Evolutionary conservation across 2,888 invertebrate genomes (phyloP), one percentile per base, ranked within the genome.

Genomic region (Perdita meconis): DNA sequence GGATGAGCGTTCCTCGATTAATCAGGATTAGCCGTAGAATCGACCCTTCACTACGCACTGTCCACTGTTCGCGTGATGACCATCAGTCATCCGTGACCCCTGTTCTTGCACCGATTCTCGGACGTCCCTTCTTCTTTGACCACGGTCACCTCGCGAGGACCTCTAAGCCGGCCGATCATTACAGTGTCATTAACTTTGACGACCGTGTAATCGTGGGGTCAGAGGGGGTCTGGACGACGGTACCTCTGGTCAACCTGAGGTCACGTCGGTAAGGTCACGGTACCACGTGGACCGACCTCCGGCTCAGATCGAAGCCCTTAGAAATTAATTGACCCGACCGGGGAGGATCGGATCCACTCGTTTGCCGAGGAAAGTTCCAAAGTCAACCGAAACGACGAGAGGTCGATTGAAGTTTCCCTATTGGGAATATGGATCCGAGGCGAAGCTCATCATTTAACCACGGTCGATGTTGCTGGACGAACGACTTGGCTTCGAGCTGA

Each of bases 161-260:
- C 82, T 83, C 77, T 82, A 83, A 85, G 83, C 86, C 83, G 83
- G 82, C 77, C 86, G 79, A 89, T 90, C 90, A 89, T 90, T 89
- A 89, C 87, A 79, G 84, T 87, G 89, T 89, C 90, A 89, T 90
- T 90, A 90, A 87, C 79, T 88, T 90, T 88, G 90, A 90, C 87
- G 89, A 87, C 86, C 89, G 86, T 90, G 85, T 89, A 89, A 90
- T 90, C 87, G 76, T 75, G 68, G 73, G 86, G 87, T 86, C 83
- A 80, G 63, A 73, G 81, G 73, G 63, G n/a, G n/a, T n/a, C n/a
- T 50, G 73, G 70, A 50, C 80, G 64, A 80, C 71, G n/a, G 85
- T 80, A 78, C 77, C 80, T 81, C 13, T 64, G 67, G 56, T 65
- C 63, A 80, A 85, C 74, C 71, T 40, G 64, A 38, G 85, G 74